These are phyloP conservation scores for Anodontia alba DNA, from an alignment of 2,888 invertebrate genomes.

Conservation along the genomic window DNA sequence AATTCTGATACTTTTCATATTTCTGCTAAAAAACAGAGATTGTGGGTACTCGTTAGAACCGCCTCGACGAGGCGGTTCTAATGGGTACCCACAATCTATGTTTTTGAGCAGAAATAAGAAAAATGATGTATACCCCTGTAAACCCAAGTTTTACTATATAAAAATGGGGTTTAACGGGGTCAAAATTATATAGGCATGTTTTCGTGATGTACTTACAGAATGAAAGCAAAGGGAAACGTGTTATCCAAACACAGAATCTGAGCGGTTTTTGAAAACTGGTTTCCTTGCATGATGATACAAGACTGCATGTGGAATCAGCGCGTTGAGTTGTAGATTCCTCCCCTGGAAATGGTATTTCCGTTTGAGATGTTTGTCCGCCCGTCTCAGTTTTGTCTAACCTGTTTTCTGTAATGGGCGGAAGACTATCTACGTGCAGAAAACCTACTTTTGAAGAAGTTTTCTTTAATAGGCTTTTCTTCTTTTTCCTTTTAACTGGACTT, in stretches of 20 bases:
- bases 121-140: too few relatives aligned
- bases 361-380: too few relatives aligned
- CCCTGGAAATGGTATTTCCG: too few relatives aligned
- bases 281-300: background rate
- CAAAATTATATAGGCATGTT: background rate
- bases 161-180: too few relatives aligned
- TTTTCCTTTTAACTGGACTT: conserved; percentile 24
- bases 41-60: background rate
- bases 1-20: too few relatives aligned
- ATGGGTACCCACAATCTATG: too few relatives aligned
- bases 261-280: conserved; percentile 36
- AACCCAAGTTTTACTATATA: too few relatives aligned
- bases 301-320: background rate
- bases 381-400: too few relatives aligned
- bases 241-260: conserved; percentile 57
- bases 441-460: conserved; percentile 54
- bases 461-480: conserved; percentile 46
- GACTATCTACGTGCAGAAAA: background rate
- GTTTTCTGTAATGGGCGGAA: conserved; percentile 21
- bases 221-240: conserved; percentile 55
- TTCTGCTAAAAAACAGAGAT: background rate
- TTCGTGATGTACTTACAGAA: conserved; percentile 55
- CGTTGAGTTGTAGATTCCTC: background rate
- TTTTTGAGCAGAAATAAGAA: too few relatives aligned
- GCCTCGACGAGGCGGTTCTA: too few relatives aligned